Evolutionary conservation across 2,113 vertebrate species (phyloP).

Genomic region (Pollachius pollachius): DNA sequence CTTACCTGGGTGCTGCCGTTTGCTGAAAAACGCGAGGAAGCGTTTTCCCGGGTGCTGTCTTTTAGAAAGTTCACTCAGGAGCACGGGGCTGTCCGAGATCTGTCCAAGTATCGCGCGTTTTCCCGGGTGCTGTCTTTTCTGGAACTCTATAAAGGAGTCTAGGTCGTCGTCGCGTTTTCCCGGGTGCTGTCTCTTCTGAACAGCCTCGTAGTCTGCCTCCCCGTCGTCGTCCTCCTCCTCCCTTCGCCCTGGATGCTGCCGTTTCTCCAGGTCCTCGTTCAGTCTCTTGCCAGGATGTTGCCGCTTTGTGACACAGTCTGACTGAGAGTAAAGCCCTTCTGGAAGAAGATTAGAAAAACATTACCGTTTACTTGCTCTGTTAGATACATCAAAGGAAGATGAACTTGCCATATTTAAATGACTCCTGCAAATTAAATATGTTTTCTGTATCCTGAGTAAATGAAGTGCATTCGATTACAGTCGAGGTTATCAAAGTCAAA

Average conservation of each 20-base stretch:
- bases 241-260: conserved; percentile 79
- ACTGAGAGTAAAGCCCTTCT: conserved; percentile 69
- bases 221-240: conserved; percentile 68
- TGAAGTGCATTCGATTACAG: neutral
- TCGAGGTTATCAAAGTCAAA: too few relatives aligned
- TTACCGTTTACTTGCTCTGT: neutral
- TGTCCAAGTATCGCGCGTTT: conserved; percentile 65
- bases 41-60: conserved; percentile 84
- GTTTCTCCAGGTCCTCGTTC: conserved; percentile 69
- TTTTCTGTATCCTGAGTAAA: too few relatives aligned
- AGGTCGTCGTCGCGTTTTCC: conserved; percentile 77
- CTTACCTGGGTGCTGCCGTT: conserved; percentile 77
- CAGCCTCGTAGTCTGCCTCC: conserved; percentile 50
- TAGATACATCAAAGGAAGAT: neutral
- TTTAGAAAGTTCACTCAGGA: conserved; percentile 74
- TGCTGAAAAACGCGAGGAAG: conserved; percentile 61
- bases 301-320: conserved; percentile 77
- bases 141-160: conserved; percentile 55
- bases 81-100: conserved; percentile 55
- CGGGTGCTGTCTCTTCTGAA: conserved; percentile 74
- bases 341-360: conserved; percentile 13
- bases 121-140: conserved; percentile 80
- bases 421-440: too few relatives aligned
- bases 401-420: too few relatives aligned
- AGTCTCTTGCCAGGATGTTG: conserved; percentile 79